Conservation (phyloP, 2,888 invertebrate species). For the Oscheius onirici region DNA sequence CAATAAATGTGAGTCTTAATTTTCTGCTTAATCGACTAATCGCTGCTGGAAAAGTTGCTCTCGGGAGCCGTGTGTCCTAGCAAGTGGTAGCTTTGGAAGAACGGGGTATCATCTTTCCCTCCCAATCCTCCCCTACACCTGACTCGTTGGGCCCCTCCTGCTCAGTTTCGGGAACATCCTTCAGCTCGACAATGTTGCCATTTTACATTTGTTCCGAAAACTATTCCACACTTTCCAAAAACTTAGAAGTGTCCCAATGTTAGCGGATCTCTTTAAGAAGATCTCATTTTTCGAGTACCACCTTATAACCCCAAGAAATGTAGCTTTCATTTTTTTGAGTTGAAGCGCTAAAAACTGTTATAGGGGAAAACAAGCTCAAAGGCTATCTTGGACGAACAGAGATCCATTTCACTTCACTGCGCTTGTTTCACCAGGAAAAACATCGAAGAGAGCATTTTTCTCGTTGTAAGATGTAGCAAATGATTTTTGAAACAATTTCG, state of each 20-base stretch:
- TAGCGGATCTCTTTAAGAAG: too few species aligned
- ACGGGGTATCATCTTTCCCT: conserved; percentile 34
- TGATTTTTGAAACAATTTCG: too few species aligned
- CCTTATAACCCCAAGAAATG: too few species aligned
- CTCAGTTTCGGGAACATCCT: neutral
- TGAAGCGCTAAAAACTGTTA: too few species aligned
- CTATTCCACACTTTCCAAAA: too few species aligned
- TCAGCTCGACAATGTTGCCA: neutral
- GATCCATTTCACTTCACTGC: conserved; percentile 21
- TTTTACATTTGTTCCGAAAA: neutral
- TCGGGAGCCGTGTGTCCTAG: conserved; percentile 21
- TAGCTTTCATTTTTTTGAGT: too few species aligned
- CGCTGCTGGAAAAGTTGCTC: neutral
- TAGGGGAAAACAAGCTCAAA: neutral
- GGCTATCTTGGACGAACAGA: neutral
- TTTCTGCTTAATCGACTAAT: neutral
- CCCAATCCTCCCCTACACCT: conserved; percentile 32
- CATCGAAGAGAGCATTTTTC: too few species aligned
- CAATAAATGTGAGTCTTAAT: neutral
- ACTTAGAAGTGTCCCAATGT: too few species aligned
- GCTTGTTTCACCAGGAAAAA: conserved; percentile 6
- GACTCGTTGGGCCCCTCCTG: conserved; percentile 23
- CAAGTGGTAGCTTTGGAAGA: conserved; percentile 34
- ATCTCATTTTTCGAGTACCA: too few species aligned
- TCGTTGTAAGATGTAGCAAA: too few species aligned